A percentile compares a stretch with the other conserved stretches of the same genome.
Conservation (phyloP, 1,140 invertebrate species). For the Anastrepha obliqua region DNA sequence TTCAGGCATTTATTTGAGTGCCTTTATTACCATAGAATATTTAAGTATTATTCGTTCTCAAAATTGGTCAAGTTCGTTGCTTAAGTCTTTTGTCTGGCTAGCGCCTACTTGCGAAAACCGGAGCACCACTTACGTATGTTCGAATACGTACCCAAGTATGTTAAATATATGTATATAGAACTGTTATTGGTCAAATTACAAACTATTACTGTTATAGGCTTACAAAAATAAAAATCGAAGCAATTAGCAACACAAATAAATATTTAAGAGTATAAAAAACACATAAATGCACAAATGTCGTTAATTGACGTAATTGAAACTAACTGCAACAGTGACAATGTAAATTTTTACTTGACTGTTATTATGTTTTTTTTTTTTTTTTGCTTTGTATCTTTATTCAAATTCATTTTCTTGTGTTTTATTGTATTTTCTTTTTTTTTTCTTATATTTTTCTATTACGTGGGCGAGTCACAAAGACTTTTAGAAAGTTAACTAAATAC, state of each 20-base stretch:
- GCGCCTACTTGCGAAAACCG: neutral
- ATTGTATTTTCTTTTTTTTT: neutral
- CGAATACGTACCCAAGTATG: neutral
- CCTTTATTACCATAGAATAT: neutral
- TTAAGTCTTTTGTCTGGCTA: conserved; percentile 6
- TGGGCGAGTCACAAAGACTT: neutral
- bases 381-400: neutral
- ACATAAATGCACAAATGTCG: neutral
- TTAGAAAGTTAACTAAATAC: conserved; percentile 11
- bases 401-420: no score
- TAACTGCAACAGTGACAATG: neutral
- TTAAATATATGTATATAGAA: neutral
- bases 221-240: neutral
- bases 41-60: neutral
- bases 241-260: neutral
- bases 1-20: neutral
- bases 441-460: neutral
- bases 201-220: neutral
- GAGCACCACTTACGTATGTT: neutral
- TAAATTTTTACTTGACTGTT: no score
- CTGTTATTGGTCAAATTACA: neutral
- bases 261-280: neutral
- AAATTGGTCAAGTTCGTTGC: neutral
- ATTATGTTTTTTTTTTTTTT: no score
- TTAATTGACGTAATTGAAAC: neutral